Percentiles rank a stretch among this genome's conserved stretches.
These are phyloP conservation scores for Ictalurus furcatus DNA, from an alignment of 2,113 vertebrate species.

Conservation along the genomic window DNA sequence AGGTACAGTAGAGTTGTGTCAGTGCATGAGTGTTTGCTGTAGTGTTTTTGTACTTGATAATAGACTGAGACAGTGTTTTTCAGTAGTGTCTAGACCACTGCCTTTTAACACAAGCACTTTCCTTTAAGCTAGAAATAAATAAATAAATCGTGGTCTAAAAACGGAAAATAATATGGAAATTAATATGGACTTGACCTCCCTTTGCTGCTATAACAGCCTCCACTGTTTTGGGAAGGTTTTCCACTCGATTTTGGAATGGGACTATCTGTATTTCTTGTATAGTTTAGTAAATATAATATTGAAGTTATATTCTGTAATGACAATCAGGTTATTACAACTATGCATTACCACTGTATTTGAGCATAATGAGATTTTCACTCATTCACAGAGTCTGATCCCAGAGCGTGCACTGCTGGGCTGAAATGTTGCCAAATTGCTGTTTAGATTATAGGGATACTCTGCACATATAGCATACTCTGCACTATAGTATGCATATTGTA, in stretches of 20 bases:
- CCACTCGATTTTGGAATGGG: not conserved
- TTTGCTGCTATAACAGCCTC: not conserved
- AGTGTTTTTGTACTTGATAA: not conserved
- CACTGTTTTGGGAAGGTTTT: not conserved
- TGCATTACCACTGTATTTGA: too few species aligned
- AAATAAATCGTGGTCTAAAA: not conserved
- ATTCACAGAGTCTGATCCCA: not conserved
- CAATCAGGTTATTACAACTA: too few species aligned
- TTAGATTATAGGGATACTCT: not conserved
- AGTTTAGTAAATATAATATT: too few species aligned
- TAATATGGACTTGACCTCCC: not conserved
- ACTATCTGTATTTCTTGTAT: not conserved
- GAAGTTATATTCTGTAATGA: too few species aligned
- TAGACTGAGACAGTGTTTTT: not conserved
- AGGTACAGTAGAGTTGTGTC: constrained; percentile 73
- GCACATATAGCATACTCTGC: not conserved
- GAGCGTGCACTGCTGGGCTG: not conserved
- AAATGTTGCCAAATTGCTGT: not conserved
- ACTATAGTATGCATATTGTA: not conserved
- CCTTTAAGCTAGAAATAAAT: not conserved
- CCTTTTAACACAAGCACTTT: not conserved
- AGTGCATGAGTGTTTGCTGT: not conserved
- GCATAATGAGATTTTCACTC: not conserved
- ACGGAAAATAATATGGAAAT: not conserved
- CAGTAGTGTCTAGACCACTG: not conserved